Base-by-base conservation (phyloP, 2,888 invertebrate species). In the Eustalomyia histrio region DNA sequence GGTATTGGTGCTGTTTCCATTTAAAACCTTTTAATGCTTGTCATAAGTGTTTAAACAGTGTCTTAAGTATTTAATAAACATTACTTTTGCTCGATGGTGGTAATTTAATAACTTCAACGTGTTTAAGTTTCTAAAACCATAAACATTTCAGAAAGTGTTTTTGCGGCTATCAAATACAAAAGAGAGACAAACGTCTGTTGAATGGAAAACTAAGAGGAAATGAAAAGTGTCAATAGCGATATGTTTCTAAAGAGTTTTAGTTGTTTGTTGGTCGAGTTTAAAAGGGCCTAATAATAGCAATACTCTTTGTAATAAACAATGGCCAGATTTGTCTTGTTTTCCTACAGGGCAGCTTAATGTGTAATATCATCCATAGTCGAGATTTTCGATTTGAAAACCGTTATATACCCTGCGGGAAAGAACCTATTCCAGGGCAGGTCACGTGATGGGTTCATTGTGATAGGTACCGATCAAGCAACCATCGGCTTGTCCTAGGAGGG, bases 91-190 rank as follows among this genome's bases (percentile, higher is more conserved):
- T 55, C 7, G 24, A n/a, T 58, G 57, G 43, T 35, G 24, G 76
- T 78, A 78, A 78, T 72, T 78, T 78, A 78, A 78, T 78, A 78
- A 72, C 76, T 78, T 65, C 21, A 65, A 53, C 65, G 71, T 47
- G 76, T 78, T 71, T 78, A 60, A 29, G 60, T 72, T 72, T 78
- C 58, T 72, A 53, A 78, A 72, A 78, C 71, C 76, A 78, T 78
- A 78, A 71, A 78, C 76, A 78, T 78, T 78, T 71, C 65, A 60
- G 65, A 65, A 72, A 78, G 60, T 78, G 60, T 78, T 71, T 76
- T 55, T 78, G 76, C 21, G 76, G 76, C 76, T 53, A 65, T 71
- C 33, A 60, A 58, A 71, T 53, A 24, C 18, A 63, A 64, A 12
- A 16, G 18, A 67, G 39, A 76, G 17, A 69, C n/a, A n/a, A 21